Percentiles rank a stretch among this genome's conserved stretches.
These are phyloP conservation scores for Papilio gigon DNA, from an alignment of 2,888 invertebrate species.

Conservation along the genomic window DNA sequence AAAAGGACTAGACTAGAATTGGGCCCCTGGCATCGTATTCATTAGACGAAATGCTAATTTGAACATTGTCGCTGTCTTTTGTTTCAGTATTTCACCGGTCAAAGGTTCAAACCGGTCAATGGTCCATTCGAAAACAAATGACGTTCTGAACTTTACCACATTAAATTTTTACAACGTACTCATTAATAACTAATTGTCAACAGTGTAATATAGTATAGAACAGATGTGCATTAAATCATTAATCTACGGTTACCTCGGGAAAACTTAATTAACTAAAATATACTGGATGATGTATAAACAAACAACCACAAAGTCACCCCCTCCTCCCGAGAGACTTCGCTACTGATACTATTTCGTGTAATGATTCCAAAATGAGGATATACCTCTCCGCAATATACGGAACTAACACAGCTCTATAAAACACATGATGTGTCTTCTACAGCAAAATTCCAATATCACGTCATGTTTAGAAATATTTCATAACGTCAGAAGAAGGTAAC, in stretches of 20 bases:
- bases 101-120: background rate
- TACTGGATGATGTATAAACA: constrained; percentile 76
- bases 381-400: constrained; percentile 69
- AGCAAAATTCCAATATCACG: no score
- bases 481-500: no score
- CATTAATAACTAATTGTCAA: background rate
- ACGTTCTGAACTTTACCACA: background rate
- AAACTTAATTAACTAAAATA: constrained; percentile 82
- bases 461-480: no score
- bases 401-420: constrained; percentile 43
- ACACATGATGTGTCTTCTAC: constrained; percentile 35
- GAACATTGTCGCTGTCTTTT: no score
- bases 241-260: constrained; percentile 70
- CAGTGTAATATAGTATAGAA: background rate
- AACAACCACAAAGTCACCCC: constrained; percentile 73
- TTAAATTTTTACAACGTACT: background rate
- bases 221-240: constrained; percentile 40
- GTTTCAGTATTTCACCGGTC: no score
- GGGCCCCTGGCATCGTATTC: no score
- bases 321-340: constrained; percentile 74
- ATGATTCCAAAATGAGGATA: constrained; percentile 82
- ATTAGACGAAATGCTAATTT: no score
- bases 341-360: constrained; percentile 82
- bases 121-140: background rate
- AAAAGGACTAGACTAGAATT: no score